Conservation (phyloP, 2,797 vertebrate genomes). For the Streptopelia turtur region DNA sequence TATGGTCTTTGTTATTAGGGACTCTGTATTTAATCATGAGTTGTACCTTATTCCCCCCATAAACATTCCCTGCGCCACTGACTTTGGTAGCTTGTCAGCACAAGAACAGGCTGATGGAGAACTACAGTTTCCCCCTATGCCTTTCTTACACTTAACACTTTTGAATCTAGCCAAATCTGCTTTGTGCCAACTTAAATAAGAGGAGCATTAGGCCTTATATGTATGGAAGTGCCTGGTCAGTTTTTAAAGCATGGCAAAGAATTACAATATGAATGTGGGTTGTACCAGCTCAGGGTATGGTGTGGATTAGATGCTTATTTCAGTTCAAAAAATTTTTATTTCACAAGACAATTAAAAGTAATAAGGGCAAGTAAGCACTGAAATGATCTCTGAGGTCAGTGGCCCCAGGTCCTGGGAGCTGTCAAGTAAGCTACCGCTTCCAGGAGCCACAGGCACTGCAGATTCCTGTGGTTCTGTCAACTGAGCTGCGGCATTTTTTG, state of each 20-base stretch:
- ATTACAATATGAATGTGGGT: neutral
- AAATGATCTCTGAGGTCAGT: neutral
- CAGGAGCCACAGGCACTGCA: neutral
- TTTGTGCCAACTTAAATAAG: neutral
- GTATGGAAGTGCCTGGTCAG: neutral
- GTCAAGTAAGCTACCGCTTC: neutral
- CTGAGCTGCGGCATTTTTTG: neutral
- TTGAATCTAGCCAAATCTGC: neutral
- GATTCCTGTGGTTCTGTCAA: neutral
- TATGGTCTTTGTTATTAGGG: neutral
- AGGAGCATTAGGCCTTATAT: neutral
- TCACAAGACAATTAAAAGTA: neutral
- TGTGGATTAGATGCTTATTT: neutral
- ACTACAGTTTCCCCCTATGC: neutral
- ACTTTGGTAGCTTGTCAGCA: neutral
- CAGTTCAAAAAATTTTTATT: neutral
- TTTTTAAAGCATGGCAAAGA: neutral
- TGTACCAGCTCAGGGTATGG: neutral
- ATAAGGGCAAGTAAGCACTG: neutral
- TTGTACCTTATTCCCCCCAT: neutral
- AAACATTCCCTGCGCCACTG: neutral
- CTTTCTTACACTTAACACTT: neutral
- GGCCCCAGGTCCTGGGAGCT: neutral
- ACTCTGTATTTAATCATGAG: constrained; percentile 16
- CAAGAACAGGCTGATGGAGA: neutral